These are phyloP conservation scores for Drosophila arawakana DNA, from an alignment of 1,140 invertebrate species.

Conservation along the genomic window DNA sequence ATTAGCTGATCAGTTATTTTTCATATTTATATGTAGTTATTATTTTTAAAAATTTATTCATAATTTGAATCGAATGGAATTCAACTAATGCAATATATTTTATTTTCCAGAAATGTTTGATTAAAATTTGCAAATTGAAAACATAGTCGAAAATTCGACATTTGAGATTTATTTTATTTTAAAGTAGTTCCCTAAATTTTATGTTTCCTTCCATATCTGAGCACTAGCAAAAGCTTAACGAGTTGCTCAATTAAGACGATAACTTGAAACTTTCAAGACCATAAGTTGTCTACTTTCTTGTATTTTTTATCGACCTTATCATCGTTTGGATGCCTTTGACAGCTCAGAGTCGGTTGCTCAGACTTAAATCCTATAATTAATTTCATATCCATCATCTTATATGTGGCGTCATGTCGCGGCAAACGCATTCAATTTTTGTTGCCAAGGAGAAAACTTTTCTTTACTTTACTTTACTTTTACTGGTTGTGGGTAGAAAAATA, in stretches of 20 bases:
- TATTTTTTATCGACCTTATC: background rate
- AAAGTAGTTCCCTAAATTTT: too few relatives aligned
- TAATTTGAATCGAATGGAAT: background rate
- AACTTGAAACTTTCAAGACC: too few relatives aligned
- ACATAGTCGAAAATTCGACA: too few relatives aligned
- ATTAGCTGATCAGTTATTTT: slow-evolving; percentile 3
- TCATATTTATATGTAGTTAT: too few relatives aligned
- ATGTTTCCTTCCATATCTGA: too few relatives aligned
- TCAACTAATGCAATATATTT: too few relatives aligned
- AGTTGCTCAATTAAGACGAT: too few relatives aligned
- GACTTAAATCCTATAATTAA: slow-evolving; percentile 3
- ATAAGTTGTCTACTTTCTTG: too few relatives aligned
- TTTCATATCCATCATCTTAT: slow-evolving; percentile 9
- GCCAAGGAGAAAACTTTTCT: slow-evolving; percentile 30
- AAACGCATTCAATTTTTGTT: slow-evolving; percentile 22
- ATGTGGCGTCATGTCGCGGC: slow-evolving; percentile 10
- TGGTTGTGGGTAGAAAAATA: slow-evolving; percentile 45
- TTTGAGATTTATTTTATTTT: too few relatives aligned
- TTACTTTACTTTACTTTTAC: slow-evolving; percentile 17
- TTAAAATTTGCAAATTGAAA: too few relatives aligned
- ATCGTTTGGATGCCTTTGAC: background rate
- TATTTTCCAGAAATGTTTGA: too few relatives aligned
- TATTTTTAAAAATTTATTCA: background rate
- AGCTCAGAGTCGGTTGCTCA: background rate
- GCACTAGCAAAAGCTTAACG: too few relatives aligned